Conservation (phyloP, 2,113 vertebrate species). For the Protobothrops flavoviridis region DNA sequence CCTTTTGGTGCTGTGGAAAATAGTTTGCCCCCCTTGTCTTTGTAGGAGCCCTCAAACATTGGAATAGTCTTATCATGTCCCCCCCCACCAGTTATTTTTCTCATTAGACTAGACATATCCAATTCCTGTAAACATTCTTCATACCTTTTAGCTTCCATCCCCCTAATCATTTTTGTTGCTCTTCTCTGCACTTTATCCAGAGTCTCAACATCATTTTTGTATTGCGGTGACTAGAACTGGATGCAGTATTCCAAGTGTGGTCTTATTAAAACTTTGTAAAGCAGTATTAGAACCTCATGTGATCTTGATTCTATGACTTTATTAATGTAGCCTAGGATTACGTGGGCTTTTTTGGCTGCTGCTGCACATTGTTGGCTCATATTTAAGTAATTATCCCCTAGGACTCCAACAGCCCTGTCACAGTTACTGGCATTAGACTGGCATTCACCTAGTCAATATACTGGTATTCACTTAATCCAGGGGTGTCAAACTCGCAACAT, state of each 20-base stretch:
- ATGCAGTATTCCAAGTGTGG: neutral
- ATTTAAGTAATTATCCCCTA: neutral
- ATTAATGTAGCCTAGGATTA: neutral
- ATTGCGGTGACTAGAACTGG: neutral
- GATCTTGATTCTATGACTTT: neutral
- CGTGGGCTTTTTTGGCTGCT: too few relatives aligned
- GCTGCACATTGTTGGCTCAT: neutral
- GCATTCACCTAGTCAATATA: too few relatives aligned
- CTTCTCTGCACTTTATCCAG: neutral
- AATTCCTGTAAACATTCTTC: neutral
- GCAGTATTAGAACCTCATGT: neutral
- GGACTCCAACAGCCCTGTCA: neutral
- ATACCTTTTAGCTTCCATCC: neutral
- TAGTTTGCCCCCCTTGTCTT: neutral
- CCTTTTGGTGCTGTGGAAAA: neutral
- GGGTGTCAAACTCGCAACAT: too few relatives aligned
- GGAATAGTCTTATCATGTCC: neutral
- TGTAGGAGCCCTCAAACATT: neutral
- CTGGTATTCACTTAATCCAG: too few relatives aligned
- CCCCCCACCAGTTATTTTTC: neutral
- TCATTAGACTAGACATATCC: neutral
- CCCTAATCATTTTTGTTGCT: neutral
- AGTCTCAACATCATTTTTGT: neutral
- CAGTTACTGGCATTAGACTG: neutral
- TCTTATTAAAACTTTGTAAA: neutral